These are phyloP conservation scores for Pyrochroa serraticornis DNA, from an alignment of 2,888 invertebrate genomes.

Conservation along the genomic window DNA sequence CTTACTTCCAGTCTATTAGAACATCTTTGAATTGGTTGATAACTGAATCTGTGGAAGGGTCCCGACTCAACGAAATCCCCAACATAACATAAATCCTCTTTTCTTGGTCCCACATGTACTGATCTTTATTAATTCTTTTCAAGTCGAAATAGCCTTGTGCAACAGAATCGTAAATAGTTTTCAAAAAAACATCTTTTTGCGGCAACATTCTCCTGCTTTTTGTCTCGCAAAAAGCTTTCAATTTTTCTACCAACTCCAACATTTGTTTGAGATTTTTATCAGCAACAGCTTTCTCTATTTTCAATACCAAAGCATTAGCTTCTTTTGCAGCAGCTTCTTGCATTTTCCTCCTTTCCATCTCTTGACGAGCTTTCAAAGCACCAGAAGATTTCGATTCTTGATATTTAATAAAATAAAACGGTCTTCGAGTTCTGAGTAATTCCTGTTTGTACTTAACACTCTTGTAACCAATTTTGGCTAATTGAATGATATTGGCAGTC, in stretches of 20 bases:
- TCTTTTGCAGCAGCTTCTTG: constrained; percentile 52
- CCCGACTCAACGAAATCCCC: constrained; percentile 47
- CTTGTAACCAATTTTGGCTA: constrained; percentile 49
- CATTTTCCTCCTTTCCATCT: constrained; percentile 47
- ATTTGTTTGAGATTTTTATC: constrained; percentile 33
- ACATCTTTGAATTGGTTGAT: constrained; percentile 48
- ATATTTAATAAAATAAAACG: constrained; percentile 58
- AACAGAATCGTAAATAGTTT: constrained; percentile 55
- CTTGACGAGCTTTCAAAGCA: constrained; percentile 45
- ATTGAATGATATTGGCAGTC: constrained; percentile 43
- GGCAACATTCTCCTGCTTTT: constrained; percentile 56
- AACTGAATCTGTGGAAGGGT: constrained; percentile 54
- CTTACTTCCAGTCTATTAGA: constrained; percentile 50
- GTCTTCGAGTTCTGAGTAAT: constrained; percentile 56
- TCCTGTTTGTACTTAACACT: constrained; percentile 55
- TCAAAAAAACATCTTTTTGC: constrained; percentile 51
- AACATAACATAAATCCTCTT: constrained; percentile 49
- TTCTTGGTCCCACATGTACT: constrained; percentile 42
- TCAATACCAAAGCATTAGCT: constrained; percentile 53
- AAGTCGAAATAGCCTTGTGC: constrained; percentile 56
- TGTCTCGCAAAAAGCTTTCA: constrained; percentile 56
- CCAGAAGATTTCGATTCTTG: constrained; percentile 50
- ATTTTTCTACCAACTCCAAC: constrained; percentile 52
- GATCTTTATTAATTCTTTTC: constrained; percentile 52
- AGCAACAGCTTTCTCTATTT: constrained; percentile 49